Evolutionary conservation across 2,888 invertebrate species (phyloP).

Genomic region (Pheosia tremula): DNA sequence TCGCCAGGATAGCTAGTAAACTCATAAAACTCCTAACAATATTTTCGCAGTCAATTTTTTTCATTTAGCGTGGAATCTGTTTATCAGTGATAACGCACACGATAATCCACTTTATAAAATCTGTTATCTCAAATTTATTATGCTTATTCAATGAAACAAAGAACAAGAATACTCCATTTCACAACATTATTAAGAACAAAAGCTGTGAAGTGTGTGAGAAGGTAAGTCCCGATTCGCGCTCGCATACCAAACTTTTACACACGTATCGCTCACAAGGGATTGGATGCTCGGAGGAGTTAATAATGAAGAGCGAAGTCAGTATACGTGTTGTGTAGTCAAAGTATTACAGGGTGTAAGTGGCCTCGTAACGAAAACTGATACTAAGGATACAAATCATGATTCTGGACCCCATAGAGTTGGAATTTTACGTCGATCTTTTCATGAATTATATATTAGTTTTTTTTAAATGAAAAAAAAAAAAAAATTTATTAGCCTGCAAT

Average conservation of each 20-base stretch:
- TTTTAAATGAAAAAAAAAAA: no score
- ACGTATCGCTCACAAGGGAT: constrained; percentile 20
- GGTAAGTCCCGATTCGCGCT: constrained; percentile 17
- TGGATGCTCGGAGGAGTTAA: constrained; percentile 31
- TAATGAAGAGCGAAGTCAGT: constrained; percentile 27
- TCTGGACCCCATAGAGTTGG: no score
- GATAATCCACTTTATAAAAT: not conserved
- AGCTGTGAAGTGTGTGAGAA: constrained; percentile 11
- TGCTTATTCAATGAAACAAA: constrained; percentile 5
- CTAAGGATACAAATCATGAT: no score
- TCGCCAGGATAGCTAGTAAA: no score
- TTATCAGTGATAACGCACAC: not conserved
- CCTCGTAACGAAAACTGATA: no score
- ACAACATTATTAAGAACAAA: constrained; percentile 22
- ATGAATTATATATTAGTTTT: no score
- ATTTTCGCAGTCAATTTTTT: no score
- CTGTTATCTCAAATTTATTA: not conserved
- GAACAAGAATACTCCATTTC: constrained; percentile 28
- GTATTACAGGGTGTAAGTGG: no score
- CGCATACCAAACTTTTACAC: constrained; percentile 34
- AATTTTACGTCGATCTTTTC: no score
- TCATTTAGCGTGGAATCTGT: not conserved
- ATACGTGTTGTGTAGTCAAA: not conserved
- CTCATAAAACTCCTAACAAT: no score
- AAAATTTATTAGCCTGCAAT: not conserved